These are phyloP conservation scores for Scaptodrosophila latifasciaeformis DNA, from an alignment of 2,888 invertebrate genomes.

Conservation along the genomic window DNA sequence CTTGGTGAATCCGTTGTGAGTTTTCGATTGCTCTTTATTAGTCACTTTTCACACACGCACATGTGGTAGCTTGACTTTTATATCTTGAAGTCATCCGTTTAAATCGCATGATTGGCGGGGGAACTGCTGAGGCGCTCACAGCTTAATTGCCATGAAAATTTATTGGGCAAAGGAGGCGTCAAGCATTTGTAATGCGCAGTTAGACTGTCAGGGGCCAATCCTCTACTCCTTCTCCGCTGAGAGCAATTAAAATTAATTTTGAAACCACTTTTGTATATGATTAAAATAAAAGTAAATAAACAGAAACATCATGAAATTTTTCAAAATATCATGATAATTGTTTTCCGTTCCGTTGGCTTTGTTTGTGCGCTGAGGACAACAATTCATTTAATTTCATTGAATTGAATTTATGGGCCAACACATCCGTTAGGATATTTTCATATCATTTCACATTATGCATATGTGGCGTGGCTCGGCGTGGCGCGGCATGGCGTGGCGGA, in stretches of 20 bases:
- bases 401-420: constrained; percentile 44
- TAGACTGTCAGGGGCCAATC: neutral
- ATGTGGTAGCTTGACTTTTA: neutral
- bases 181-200: constrained; percentile 37
- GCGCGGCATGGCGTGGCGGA: no score
- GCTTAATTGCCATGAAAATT: constrained; percentile 50
- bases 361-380: no score
- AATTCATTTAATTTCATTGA: constrained; percentile 64
- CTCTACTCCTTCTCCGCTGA: constrained; percentile 9
- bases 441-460: constrained; percentile 17
- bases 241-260: constrained; percentile 19
- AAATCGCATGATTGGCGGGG: no score
- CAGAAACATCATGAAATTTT: constrained; percentile 36
- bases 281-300: constrained; percentile 36
- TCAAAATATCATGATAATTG: constrained; percentile 52
- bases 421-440: constrained; percentile 15
- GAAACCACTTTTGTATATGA: constrained; percentile 20
- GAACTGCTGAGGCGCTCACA: constrained; percentile 1
- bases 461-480: neutral
- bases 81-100: no score
- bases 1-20: constrained; percentile 14
- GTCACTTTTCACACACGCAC: constrained; percentile 19
- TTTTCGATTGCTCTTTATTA: constrained; percentile 35
- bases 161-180: constrained; percentile 49
- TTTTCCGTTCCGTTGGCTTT: constrained; percentile 57